These are phyloP conservation scores for Eulemur coronatus DNA, from an alignment of 2,797 vertebrate genomes.

Conservation along the genomic window DNA sequence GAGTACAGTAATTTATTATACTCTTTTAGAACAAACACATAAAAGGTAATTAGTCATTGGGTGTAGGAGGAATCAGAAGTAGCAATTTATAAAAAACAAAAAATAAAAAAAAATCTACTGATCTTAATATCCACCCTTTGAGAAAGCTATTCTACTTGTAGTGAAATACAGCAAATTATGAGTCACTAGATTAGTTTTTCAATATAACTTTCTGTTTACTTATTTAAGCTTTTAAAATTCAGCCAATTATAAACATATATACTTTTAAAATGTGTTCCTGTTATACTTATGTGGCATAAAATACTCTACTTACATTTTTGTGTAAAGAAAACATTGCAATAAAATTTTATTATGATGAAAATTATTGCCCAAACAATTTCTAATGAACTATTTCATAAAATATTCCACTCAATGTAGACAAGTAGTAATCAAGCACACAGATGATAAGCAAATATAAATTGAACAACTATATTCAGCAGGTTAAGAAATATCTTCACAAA, in stretches of 20 bases:
- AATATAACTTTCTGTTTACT: neutral
- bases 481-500: neutral
- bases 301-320: neutral
- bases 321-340: neutral
- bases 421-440: neutral
- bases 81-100: constrained; percentile 20
- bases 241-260: neutral
- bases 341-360: neutral
- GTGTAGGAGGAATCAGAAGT: constrained; percentile 55
- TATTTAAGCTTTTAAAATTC: neutral
- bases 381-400: neutral
- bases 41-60: constrained; percentile 40
- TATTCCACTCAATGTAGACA: neutral
- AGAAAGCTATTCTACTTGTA: neutral
- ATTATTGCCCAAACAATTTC: neutral
- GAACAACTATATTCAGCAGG: neutral
- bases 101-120: neutral
- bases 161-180: constrained; percentile 11
- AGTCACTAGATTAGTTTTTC: constrained; percentile 42
- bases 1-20: neutral
- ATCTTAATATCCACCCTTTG: constrained; percentile 1
- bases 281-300: neutral
- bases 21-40: neutral
- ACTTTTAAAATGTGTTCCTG: neutral
- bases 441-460: neutral